Conservation (phyloP, 2,888 invertebrate genomes). For the Himalopsyche tibetana region DNA sequence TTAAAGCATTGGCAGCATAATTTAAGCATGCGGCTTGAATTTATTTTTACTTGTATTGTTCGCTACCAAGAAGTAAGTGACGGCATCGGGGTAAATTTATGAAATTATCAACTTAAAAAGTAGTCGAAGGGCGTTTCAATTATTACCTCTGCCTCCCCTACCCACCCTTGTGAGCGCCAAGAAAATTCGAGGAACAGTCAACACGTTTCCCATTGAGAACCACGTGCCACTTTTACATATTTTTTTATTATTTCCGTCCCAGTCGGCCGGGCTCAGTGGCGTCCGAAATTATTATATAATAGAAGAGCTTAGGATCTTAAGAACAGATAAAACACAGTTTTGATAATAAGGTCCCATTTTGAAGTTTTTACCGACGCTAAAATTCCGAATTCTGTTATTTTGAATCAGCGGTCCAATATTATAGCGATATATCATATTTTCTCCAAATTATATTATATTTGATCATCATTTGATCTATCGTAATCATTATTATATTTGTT, state of each 20-base stretch:
- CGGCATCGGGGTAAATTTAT: neutral
- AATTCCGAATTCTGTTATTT: too few species aligned
- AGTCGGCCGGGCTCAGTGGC: neutral
- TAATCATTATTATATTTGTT: too few species aligned
- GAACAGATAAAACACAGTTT: neutral
- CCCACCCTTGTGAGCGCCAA: neutral
- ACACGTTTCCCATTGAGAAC: slow-evolving; percentile 4
- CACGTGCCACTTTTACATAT: slow-evolving; percentile 4
- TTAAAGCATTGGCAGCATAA: neutral
- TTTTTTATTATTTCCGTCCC: neutral
- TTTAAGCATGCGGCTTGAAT: neutral
- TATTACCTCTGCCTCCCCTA: neutral
- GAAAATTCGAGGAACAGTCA: slow-evolving; percentile 25
- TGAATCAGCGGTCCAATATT: too few species aligned
- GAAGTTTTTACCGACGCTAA: too few species aligned
- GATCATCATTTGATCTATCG: too few species aligned
- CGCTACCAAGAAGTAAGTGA: neutral
- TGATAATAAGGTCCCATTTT: neutral
- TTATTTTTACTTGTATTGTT: neutral
- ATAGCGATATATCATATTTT: too few species aligned
- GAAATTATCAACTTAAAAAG: neutral
- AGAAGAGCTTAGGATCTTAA: neutral
- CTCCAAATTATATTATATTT: too few species aligned
- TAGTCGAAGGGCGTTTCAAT: slow-evolving; percentile 1
- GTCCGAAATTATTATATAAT: neutral